Base-by-base conservation (phyloP, 2,797 vertebrate species). In the Aulostomus chinensis region DNA sequence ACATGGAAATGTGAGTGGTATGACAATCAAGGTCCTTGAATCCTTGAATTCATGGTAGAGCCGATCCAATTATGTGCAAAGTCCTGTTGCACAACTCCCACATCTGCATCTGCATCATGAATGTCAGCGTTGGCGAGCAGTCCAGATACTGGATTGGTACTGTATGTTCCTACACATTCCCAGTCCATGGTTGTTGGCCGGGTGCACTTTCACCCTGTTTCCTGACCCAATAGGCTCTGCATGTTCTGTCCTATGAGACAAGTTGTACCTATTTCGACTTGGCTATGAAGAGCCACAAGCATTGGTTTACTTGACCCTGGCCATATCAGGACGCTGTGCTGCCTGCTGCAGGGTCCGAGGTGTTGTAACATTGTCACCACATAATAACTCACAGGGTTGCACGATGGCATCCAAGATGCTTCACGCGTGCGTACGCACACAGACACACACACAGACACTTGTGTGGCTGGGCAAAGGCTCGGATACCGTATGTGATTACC, bases 291-390 rank as follows among this genome's bases (percentile, higher is more conserved):
- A 61, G 52, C 59, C 54, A 55, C 53, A 28, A 53, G 54, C 54
- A 46, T 58, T 30, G 49, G 59, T 78, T 73, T 64, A 60, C 49
- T 62, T 80, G 78, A 84, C 71, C 64, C 68, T 3, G 42, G 51
- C 61, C 48, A 68, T 74, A 68, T 73, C 63, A 41, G 69, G 66
- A 72, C 1, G 5, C 47, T 9, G 33, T n/a, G 16, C 51, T 49
- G 62, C 48, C 54, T 41, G 62, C 42, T 55, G 32, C 50, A 38
- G 45, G 11, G 32, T 12, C 50, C 3, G 15, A 42, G 35, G 59
- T 66, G 72, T 62, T 71, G 51, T 73, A 68, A 81, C 59, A 55
- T 47, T 88, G 83, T 81, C 83, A 70, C 53, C 68, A 64, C 13
- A 29, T 59, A 67, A 79, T 88, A 88, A 77, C 42, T 86, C 68